Evolutionary conservation across 2,888 invertebrate species (phyloP), one percentile per base, ranked within the genome.

Genomic region (Lasioglossum vierecki): DNA sequence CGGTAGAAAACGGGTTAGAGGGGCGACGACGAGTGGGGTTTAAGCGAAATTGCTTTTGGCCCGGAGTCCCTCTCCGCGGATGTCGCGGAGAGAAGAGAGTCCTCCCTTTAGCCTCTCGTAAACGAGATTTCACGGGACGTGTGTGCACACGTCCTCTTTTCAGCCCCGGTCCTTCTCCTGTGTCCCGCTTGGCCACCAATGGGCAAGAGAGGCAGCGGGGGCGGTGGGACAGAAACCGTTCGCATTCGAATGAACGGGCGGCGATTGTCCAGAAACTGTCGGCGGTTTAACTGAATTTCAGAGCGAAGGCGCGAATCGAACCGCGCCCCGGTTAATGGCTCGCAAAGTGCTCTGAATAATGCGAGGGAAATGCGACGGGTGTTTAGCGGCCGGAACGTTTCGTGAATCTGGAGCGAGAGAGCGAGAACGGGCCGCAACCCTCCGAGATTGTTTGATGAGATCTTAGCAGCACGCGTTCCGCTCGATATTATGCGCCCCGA

Each of bases 1-100:
- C 57, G 57, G n/a, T 57, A 6, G 9, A 35, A 30, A 18, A 76
- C 39, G 68, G 22, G 68, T n/a, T 57, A 0, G 68, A 41, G n/a
- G 53, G 39, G 46, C 4, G 18, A 44, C 22, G 46, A 72, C 70
- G 79, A 44, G 66, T 11, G 74, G 66, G 83, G 57, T 89, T 85
- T 85, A 78, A 87, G 71, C 79, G 89, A 85, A 89, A 89, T 89
- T 89, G 89, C 90, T 90, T 90, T 89, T 76, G 89, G 84, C 79
- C 83, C 30, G 73, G 35, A 71, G 57, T 30, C 60, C 57, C 72
- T 70, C 75, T 44, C 78, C 78, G 84, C 83, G 84, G 63, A 77
- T 80, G 80, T 78, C 79, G 72, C 82, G 88, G 82, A 81, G 26
- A 6, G 26, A 30, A 80, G 26, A 15, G 13, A 30, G 78, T 35